Conservation (phyloP, 2,888 invertebrate genomes). For the Miltochrista miniata region DNA sequence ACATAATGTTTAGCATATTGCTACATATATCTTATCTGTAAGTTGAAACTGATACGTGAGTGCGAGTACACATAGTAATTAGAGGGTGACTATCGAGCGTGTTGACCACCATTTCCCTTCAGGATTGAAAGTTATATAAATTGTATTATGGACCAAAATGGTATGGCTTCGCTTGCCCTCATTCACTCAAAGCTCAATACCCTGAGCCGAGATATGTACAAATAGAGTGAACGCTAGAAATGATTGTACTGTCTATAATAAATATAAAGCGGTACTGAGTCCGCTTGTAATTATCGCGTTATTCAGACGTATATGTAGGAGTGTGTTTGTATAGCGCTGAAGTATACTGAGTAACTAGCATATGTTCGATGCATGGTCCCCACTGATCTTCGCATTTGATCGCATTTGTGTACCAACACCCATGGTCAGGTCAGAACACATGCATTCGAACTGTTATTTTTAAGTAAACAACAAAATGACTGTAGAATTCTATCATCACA, state of each 20-base stretch:
- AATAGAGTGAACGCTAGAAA: slow-evolving; percentile 13
- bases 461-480: slow-evolving; percentile 75
- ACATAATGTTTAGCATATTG: slow-evolving; percentile 8
- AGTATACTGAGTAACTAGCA: slow-evolving; percentile 39
- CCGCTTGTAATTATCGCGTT: slow-evolving; percentile 34
- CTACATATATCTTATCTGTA: slow-evolving; percentile 10
- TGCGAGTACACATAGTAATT: slow-evolving; percentile 1
- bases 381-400: slow-evolving; percentile 59
- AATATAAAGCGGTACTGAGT: slow-evolving; percentile 6
- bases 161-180: slow-evolving; percentile 13
- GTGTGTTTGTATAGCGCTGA: slow-evolving; percentile 41
- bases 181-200: slow-evolving; percentile 1
- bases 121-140: slow-evolving; percentile 1
- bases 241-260: slow-evolving; percentile 9
- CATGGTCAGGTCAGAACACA: slow-evolving; percentile 24
- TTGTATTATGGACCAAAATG: slow-evolving; percentile 8
- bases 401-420: slow-evolving; percentile 55
- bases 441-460: slow-evolving; percentile 70
- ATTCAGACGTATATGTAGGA: slow-evolving; percentile 35
- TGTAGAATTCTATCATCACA: slow-evolving; percentile 82
- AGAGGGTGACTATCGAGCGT: slow-evolving; percentile 6
- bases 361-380: slow-evolving; percentile 36
- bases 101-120: slow-evolving; percentile 1
- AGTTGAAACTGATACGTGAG: slow-evolving; percentile 10
- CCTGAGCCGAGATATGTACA: slow-evolving; percentile 17